These are phyloP conservation scores for Lepidurus couesii DNA, from an alignment of 1,140 invertebrate genomes.

Conservation along the genomic window DNA sequence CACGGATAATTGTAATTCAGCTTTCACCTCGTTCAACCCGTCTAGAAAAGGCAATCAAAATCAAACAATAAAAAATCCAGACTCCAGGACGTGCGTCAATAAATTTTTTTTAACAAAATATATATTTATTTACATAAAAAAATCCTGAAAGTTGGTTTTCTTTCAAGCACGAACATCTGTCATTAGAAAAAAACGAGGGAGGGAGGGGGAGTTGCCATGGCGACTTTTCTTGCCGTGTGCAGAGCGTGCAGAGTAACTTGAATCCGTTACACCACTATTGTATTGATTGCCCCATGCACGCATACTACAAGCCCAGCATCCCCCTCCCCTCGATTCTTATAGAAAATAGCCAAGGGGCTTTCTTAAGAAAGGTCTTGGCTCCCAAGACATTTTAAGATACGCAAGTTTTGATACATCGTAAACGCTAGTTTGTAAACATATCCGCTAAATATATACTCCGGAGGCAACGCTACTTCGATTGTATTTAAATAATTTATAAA, in stretches of 20 bases:
- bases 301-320: neutral
- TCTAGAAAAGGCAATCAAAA: constrained; percentile 52
- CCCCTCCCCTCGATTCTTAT: neutral
- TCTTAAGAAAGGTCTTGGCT: no score
- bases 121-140: neutral
- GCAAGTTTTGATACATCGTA: neutral
- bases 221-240: constrained; percentile 17
- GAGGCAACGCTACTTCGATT: neutral
- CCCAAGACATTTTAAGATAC: no score
- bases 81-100: neutral
- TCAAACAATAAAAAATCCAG: constrained; percentile 26
- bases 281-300: neutral
- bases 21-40: constrained; percentile 84
- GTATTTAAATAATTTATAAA: neutral
- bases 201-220: constrained; percentile 16
- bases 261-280: constrained; percentile 18
- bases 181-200: neutral
- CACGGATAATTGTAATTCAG: constrained; percentile 80
- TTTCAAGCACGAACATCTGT: constrained; percentile 14
- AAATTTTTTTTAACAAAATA: neutral
- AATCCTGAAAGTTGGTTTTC: neutral
- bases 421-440: neutral
- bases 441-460: neutral
- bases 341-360: no score
- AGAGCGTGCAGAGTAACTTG: constrained; percentile 7